Evolutionary conservation across 2,888 invertebrate species (phyloP).

Genomic region (Plebejus argus): DNA sequence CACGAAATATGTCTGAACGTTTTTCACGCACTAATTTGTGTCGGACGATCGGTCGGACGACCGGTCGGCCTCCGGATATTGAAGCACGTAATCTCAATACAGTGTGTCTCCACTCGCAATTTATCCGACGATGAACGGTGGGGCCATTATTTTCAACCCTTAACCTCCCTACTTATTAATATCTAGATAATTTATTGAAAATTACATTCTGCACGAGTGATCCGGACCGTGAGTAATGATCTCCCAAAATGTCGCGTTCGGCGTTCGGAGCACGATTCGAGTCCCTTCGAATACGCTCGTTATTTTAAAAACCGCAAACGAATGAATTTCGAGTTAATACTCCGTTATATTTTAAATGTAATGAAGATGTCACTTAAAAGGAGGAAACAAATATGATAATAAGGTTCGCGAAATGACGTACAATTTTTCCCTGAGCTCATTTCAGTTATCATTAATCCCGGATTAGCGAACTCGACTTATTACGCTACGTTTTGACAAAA

Average conservation of each 20-base stretch:
- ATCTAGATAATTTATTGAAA: slow-evolving; percentile 81
- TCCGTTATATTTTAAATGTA: slow-evolving; percentile 37
- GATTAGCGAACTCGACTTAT: slow-evolving; percentile 12
- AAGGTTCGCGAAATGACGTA: slow-evolving; percentile 12
- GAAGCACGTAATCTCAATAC: slow-evolving; percentile 79
- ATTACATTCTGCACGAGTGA: slow-evolving; percentile 74
- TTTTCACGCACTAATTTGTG: slow-evolving; percentile 55
- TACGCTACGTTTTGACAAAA: neutral
- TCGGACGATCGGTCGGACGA: slow-evolving; percentile 42
- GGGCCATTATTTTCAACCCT: slow-evolving; percentile 76
- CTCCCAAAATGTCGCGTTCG: slow-evolving; percentile 33
- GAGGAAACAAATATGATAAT: slow-evolving; percentile 23
- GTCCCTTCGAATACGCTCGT: neutral
- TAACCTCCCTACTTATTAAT: slow-evolving; percentile 79
- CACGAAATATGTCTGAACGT: slow-evolving; percentile 50
- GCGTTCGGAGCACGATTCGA: slow-evolving; percentile 10
- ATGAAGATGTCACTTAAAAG: slow-evolving; percentile 26
- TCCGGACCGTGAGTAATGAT: slow-evolving; percentile 62
- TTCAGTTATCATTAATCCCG: slow-evolving; percentile 24
- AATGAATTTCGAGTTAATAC: slow-evolving; percentile 14
- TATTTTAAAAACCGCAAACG: slow-evolving; percentile 23
- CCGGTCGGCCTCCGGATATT: slow-evolving; percentile 65
- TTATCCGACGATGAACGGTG: slow-evolving; percentile 78
- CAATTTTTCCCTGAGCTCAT: slow-evolving; percentile 10
- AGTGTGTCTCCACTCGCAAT: slow-evolving; percentile 76